phyloP scores from a whole-genome alignment of 2,888 invertebrate species.

The Sarcophaga subvicina region DNA sequence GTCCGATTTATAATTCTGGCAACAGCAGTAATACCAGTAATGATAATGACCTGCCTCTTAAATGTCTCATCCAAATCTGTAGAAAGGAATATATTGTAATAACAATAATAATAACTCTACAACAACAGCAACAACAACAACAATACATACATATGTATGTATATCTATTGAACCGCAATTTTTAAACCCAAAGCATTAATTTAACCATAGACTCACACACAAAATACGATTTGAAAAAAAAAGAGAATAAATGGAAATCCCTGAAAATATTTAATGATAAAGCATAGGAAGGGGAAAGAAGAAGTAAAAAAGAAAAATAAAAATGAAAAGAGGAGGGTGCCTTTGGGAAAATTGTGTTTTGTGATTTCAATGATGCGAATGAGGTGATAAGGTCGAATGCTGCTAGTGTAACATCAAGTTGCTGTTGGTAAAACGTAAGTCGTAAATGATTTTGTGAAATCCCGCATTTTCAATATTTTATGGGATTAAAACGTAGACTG shows the following conservation, averaged over 20 bases:
- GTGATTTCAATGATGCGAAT: constrained; percentile 48
- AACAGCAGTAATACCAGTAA: constrained; percentile 35
- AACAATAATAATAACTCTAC: not conserved
- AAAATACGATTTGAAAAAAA: constrained; percentile 22
- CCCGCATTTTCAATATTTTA: constrained; percentile 55
- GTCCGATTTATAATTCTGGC: not conserved
- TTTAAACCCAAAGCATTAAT: constrained; percentile 62
- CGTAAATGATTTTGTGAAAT: constrained; percentile 42
- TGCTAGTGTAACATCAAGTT: constrained; percentile 48
- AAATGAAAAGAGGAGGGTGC: constrained; percentile 42
- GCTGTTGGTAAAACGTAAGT: constrained; percentile 2
- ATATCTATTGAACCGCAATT: constrained; percentile 65
- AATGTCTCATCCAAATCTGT: constrained; percentile 36
- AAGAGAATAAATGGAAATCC: constrained; percentile 42
- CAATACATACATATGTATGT: constrained; percentile 13
- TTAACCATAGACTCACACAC: constrained; percentile 54
- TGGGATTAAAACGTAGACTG: constrained; percentile 53
- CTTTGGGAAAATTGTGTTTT: constrained; percentile 60
- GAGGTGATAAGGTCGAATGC: constrained; percentile 10
- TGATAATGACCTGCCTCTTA: constrained; percentile 60
- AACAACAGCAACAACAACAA: constrained; percentile 9
- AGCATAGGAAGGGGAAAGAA: constrained; percentile 16
- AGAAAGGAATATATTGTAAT: constrained; percentile 4
- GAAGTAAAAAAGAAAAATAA: not conserved
- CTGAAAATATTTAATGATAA: constrained; percentile 38